Evolutionary conservation across 1,140 invertebrate species (phyloP), one percentile per base, ranked within the genome.

Genomic region (Ceratosolen fusciceps): DNA sequence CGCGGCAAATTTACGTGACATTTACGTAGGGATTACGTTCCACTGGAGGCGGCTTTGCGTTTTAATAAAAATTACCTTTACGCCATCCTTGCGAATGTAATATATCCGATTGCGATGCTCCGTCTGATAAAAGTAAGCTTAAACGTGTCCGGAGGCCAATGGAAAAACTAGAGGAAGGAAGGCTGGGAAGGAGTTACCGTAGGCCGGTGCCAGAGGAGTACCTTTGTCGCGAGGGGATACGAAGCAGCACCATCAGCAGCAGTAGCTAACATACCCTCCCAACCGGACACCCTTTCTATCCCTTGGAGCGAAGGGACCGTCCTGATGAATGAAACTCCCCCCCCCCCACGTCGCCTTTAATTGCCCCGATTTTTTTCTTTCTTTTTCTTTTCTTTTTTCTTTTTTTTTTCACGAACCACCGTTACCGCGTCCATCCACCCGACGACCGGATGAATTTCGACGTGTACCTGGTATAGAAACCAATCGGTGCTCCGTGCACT

Each of bases 281-380:
- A n/a, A 62, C 0, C 49, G 10, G 49, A 47, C 49, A 16, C 12
- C 49, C 49, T 52, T 52, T 21, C 49, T 16, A 14, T 21, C 14
- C 49, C 9, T 52, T 3, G 21, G 49, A 7, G 5, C 39, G 5
- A 58, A 58, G 29, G 14, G 3, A 34, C 58, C 12, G 9, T 19
- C 0, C 29, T 12, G 29, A 62, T 34, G 9, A 34, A 62, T 34
- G 29, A 16, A 52, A 34, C 16, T 62, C 19, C 58, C 58, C 10
- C 9, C 12, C 58, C 58, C 10, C 9, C 12, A 7, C 31, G 26
- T 34, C 16, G 12, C 29, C 58, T 34, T 34, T 34, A 62, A 62
- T 62, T 62, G 29, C 58, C 14, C 19, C 29, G 29, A 62, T 62
- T 62, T 60, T 60, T 60, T 56, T 31, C 56, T n/a, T n/a, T n/a